Conservation (phyloP, 1,140 invertebrate species). For the Ptiloglossa arizonensis region DNA sequence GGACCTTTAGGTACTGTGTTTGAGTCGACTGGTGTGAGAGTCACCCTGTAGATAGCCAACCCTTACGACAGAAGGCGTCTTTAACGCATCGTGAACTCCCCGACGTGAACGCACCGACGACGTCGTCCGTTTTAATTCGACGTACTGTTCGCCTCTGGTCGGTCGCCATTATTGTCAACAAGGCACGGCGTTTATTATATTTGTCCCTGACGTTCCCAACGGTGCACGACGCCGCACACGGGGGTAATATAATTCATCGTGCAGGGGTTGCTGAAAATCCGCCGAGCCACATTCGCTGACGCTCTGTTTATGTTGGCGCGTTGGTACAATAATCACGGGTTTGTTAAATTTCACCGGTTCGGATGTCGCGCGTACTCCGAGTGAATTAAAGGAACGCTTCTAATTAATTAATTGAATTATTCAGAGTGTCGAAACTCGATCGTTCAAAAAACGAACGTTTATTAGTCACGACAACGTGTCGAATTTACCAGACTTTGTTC, state of each 20-base stretch:
- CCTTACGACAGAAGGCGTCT: background rate
- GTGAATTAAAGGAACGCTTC: no score
- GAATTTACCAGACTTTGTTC: no score
- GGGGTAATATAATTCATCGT: slow-evolving; percentile 50
- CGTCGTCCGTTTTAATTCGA: slow-evolving; percentile 18
- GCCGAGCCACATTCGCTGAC: slow-evolving; percentile 27
- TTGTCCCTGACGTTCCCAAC: slow-evolving; percentile 29
- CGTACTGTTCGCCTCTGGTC: slow-evolving; percentile 2
- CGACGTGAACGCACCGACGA: no score
- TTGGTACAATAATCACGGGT: slow-evolving; percentile 11
- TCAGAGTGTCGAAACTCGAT: no score
- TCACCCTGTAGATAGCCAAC: background rate
- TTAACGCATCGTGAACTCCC: slow-evolving; percentile 16
- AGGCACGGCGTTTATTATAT: slow-evolving; percentile 52
- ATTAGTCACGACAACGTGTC: no score
- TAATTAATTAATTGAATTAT: no score
- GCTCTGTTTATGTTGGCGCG: slow-evolving; percentile 31
- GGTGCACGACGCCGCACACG: slow-evolving; percentile 5
- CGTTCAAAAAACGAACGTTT: no score
- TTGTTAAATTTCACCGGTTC: background rate
- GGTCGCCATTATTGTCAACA: slow-evolving; percentile 44
- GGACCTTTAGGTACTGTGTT: no score
- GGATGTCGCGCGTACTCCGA: no score
- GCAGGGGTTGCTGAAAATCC: slow-evolving; percentile 36
- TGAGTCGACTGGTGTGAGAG: no score